A percentile compares a stretch with the other conserved stretches of the same genome.
Evolutionary conservation across 1,140 invertebrate species (phyloP).

Genomic region (Coenobita brevimanus): DNA sequence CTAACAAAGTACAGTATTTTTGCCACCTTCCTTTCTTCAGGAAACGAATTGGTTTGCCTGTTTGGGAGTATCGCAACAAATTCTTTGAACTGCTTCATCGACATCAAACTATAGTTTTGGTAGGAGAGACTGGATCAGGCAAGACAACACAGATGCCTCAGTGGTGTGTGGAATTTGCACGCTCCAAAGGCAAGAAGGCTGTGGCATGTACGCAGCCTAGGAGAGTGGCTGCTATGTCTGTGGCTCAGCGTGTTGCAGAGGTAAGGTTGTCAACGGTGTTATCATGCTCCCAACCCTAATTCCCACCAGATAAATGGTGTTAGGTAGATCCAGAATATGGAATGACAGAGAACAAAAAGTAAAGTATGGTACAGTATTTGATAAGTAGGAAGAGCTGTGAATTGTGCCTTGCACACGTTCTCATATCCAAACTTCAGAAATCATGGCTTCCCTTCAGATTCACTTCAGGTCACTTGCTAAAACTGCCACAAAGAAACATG

Average conservation of each 20-base stretch:
- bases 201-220: constrained; percentile 98
- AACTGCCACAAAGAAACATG: too few species aligned
- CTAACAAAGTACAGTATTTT: too few species aligned
- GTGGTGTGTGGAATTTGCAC: constrained; percentile 86
- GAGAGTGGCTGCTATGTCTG: constrained; percentile 98
- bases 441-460: too few species aligned
- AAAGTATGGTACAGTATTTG: too few species aligned
- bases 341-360: too few species aligned
- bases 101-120: constrained; percentile 93
- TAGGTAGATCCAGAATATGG: too few species aligned
- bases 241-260: constrained; percentile 97
- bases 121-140: constrained; percentile 97
- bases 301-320: too few species aligned
- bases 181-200: constrained; percentile 82
- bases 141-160: constrained; percentile 90
- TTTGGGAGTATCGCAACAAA: constrained; percentile 97
- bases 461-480: too few species aligned
- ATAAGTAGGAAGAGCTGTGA: too few species aligned
- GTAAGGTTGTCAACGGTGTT: constrained; percentile 74
- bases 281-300: too few species aligned
- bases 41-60: constrained; percentile 93
- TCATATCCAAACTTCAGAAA: too few species aligned
- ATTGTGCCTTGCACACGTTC: too few species aligned
- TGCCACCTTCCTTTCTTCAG: constrained; percentile 72
- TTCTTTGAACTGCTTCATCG: constrained; percentile 94